These are phyloP conservation scores for Hydrophis major DNA, from an alignment of 2,797 vertebrate genomes.

Conservation along the genomic window DNA sequence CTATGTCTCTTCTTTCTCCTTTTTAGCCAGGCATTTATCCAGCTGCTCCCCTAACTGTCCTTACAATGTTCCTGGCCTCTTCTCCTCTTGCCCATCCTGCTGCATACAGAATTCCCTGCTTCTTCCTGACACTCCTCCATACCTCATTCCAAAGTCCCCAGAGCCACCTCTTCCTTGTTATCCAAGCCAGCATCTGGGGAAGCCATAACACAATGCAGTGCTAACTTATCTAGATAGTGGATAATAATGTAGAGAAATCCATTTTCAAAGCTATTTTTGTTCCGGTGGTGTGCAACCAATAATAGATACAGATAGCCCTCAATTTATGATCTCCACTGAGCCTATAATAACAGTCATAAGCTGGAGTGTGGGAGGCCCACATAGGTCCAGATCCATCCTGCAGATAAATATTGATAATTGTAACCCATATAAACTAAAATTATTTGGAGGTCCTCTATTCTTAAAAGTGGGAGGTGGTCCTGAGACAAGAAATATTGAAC, in stretches of 20 bases:
- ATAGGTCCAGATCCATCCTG: neutral
- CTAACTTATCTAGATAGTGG: neutral
- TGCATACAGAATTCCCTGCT: neutral
- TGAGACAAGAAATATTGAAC: neutral
- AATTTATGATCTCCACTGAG: neutral
- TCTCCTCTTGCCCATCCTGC: neutral
- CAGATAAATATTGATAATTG: neutral
- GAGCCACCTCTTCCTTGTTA: neutral
- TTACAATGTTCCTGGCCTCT: neutral
- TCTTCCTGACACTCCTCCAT: neutral
- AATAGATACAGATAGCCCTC: neutral
- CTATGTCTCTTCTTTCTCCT: neutral
- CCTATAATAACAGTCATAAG: neutral
- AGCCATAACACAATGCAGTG: neutral
- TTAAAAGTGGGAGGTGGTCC: neutral
- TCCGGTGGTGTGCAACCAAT: neutral
- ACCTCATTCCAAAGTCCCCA: neutral
- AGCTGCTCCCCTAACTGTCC: neutral
- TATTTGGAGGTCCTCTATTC: neutral
- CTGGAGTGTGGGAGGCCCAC: neutral
- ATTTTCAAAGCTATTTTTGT: neutral
- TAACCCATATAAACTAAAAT: neutral
- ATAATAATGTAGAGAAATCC: neutral
- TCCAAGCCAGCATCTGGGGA: neutral
- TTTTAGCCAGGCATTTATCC: neutral